Conservation (phyloP, 2,888 invertebrate genomes). For the Ariolimax columbianus region DNA sequence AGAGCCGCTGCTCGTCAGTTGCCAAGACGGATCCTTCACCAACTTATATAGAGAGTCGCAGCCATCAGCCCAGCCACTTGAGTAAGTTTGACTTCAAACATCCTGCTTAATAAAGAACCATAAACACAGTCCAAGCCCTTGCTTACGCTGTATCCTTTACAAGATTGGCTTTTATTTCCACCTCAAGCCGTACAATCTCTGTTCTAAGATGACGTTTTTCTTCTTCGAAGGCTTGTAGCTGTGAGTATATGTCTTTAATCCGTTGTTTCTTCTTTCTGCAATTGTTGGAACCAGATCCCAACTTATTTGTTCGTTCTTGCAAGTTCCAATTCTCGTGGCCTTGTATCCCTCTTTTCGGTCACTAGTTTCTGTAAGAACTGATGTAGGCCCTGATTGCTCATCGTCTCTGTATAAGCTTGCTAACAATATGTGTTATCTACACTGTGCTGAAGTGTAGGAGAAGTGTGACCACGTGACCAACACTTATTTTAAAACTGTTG, state of each 20-base stretch:
- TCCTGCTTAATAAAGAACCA: not conserved
- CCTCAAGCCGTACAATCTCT: no score
- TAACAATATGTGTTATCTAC: not conserved
- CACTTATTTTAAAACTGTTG: not conserved
- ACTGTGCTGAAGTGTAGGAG: not conserved
- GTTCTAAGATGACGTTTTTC: not conserved
- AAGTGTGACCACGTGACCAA: not conserved
- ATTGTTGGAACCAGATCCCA: not conserved
- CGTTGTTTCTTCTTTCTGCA: conserved; percentile 4
- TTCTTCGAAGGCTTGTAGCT: conserved; percentile 10
- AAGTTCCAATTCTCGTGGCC: no score
- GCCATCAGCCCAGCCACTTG: not conserved
- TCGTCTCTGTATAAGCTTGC: not conserved
- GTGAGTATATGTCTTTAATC: not conserved
- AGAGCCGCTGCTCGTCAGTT: not conserved
- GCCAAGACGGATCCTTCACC: not conserved
- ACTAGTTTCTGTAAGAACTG: not conserved
- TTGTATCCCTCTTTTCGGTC: not conserved
- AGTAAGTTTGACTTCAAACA: not conserved
- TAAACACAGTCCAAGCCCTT: not conserved
- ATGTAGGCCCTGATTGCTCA: not conserved
- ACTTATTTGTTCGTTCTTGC: conserved; percentile 8
- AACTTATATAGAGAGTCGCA: no score
- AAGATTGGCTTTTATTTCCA: not conserved
- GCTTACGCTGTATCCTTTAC: not conserved